These are phyloP conservation scores for Cetonia aurata DNA, from an alignment of 2,888 invertebrate genomes.

Conservation along the genomic window DNA sequence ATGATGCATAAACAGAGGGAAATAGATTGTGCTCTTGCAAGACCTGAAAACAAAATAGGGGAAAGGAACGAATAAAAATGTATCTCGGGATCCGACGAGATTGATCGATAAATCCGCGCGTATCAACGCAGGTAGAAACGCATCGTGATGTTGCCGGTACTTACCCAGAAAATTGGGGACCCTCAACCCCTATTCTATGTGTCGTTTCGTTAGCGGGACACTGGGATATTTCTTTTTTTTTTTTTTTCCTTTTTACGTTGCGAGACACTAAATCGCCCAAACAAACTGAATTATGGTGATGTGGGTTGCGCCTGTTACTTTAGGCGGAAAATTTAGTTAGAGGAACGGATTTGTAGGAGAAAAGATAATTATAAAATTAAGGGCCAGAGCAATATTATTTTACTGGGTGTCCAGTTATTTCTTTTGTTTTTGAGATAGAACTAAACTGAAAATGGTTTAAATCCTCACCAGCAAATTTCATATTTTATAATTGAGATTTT, in stretches of 20 bases:
- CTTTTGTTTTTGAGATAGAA: too few relatives aligned
- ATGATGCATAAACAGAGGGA: slow-evolving; percentile 33
- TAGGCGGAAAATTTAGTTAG: slow-evolving; percentile 11
- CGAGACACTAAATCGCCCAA: slow-evolving; percentile 12
- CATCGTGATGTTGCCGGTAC: slow-evolving; percentile 27
- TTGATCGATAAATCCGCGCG: slow-evolving; percentile 37
- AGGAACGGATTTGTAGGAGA: too few relatives aligned
- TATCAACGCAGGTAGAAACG: slow-evolving; percentile 31
- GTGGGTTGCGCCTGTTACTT: slow-evolving; percentile 11
- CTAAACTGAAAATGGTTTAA: too few relatives aligned
- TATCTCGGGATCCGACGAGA: slow-evolving; percentile 24
- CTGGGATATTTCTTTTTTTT: slow-evolving; percentile 14
- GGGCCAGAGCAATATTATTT: too few relatives aligned
- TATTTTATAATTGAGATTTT: too few relatives aligned
- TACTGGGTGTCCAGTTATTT: too few relatives aligned
- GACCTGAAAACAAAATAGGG: slow-evolving; percentile 25
- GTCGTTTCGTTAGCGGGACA: slow-evolving; percentile 28
- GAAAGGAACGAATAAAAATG: slow-evolving; percentile 35
- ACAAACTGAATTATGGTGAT: slow-evolving; percentile 31
- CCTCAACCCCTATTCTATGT: slow-evolving; percentile 28
- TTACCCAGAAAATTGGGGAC: slow-evolving; percentile 34
- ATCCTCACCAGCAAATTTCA: too few relatives aligned
- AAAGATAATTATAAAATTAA: too few relatives aligned
- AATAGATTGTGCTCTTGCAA: slow-evolving; percentile 23
- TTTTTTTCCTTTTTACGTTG: slow-evolving; percentile 18